A percentile compares a stretch with the other conserved stretches of the same genome.
These are phyloP conservation scores for Ormia ochracea DNA, from an alignment of 2,888 invertebrate species.

Conservation along the genomic window DNA sequence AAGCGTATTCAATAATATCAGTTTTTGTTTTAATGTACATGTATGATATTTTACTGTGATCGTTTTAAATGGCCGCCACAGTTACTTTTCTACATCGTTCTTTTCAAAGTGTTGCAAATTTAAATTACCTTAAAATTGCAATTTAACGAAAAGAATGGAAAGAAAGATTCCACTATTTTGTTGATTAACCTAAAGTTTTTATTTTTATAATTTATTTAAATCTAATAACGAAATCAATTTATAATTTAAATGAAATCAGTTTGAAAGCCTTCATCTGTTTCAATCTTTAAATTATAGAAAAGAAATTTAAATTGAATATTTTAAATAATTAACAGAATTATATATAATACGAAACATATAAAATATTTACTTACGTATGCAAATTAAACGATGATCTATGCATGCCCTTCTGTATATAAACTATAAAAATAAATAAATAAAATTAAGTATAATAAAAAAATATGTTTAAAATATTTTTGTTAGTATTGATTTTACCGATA, in stretches of 20 bases:
- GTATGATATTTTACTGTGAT: too few species aligned
- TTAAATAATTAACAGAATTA: conserved; percentile 52
- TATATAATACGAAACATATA: background rate
- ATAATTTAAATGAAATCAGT: conserved; percentile 27
- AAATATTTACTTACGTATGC: conserved; percentile 1
- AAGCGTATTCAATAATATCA: too few species aligned
- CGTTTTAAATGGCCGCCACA: too few species aligned
- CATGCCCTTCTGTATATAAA: conserved; percentile 56
- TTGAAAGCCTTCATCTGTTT: background rate
- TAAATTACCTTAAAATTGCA: too few species aligned
- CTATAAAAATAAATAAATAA: conserved; percentile 42
- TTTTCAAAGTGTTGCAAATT: too few species aligned
- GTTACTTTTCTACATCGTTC: too few species aligned
- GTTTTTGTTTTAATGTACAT: too few species aligned
- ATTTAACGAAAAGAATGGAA: too few species aligned
- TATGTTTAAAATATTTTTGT: too few species aligned
- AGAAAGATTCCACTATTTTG: conserved; percentile 57
- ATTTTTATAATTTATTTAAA: conserved; percentile 40
- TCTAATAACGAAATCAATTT: conserved; percentile 45
- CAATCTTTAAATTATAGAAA: conserved; percentile 12
- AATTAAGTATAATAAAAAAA: background rate
- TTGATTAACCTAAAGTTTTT: conserved; percentile 52
- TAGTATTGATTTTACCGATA: too few species aligned
- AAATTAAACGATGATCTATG: conserved; percentile 25
- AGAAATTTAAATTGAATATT: conserved; percentile 34